Conservation (phyloP, 2,797 vertebrate genomes). For the Hephaestus fuliginosus region DNA sequence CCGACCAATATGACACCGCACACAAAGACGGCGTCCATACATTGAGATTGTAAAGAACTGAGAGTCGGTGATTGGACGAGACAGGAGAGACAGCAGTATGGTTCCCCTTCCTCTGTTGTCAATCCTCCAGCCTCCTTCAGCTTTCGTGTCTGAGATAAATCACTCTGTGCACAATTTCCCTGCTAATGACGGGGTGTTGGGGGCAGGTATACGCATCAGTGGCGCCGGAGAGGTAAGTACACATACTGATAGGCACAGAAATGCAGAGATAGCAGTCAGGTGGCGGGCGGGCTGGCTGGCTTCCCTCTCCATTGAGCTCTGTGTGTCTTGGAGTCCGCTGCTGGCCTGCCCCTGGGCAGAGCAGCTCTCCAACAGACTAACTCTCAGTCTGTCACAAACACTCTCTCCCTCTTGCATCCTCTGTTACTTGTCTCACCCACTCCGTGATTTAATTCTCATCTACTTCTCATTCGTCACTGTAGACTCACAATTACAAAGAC, state of each 20-base stretch:
- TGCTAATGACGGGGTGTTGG: conserved; percentile 68
- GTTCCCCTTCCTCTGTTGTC: conserved; percentile 53
- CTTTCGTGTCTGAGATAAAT: conserved; percentile 60
- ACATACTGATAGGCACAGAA: conserved; percentile 52
- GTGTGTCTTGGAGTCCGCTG: conserved; percentile 52
- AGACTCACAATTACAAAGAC: conserved; percentile 27
- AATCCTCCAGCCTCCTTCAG: conserved; percentile 48
- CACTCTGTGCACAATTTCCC: conserved; percentile 73
- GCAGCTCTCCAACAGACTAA: conserved; percentile 34
- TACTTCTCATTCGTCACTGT: conserved; percentile 26
- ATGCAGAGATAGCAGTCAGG: conserved; percentile 49
- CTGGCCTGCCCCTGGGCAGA: conserved; percentile 47
- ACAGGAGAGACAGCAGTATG: conserved; percentile 35
- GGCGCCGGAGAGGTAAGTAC: conserved; percentile 56
- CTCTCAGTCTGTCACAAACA: conserved; percentile 37
- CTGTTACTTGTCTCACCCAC: conserved; percentile 12
- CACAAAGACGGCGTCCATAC: not conserved
- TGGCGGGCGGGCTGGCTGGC: conserved; percentile 34
- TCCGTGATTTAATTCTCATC: conserved; percentile 45
- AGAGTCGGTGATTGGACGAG: not conserved
- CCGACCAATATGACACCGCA: not conserved
- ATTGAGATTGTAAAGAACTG: conserved; percentile 9
- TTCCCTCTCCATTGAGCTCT: conserved; percentile 37
- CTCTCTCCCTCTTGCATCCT: not conserved
- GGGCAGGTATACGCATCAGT: conserved; percentile 58